These are phyloP conservation scores for Todus mexicanus DNA, from an alignment of 2,797 vertebrate genomes.

Conservation along the genomic window DNA sequence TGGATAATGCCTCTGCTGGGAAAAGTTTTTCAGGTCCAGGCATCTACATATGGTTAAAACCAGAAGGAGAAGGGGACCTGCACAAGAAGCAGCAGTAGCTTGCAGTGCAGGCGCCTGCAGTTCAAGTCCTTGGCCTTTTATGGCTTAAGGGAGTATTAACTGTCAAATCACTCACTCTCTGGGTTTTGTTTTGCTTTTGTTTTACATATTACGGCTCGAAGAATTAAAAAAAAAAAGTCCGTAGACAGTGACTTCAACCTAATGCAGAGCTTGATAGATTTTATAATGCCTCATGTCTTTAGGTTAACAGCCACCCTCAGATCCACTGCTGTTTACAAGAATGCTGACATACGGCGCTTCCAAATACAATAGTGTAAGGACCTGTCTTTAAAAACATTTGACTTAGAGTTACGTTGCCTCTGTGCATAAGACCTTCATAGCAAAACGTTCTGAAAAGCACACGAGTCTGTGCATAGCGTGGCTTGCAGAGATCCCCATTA, in stretches of 20 bases:
- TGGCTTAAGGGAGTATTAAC: background rate
- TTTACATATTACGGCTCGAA: background rate
- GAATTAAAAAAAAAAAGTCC: accelerated
- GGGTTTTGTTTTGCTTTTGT: background rate
- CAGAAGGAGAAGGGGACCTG: background rate
- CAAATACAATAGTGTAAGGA: background rate
- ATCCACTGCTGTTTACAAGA: background rate
- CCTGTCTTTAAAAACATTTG: background rate
- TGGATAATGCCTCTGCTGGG: background rate
- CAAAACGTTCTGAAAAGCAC: background rate
- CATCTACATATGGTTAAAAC: background rate
- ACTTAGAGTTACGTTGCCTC: background rate
- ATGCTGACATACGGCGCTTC: background rate
- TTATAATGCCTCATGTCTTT: background rate
- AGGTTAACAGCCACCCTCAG: background rate
- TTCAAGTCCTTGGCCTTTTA: background rate
- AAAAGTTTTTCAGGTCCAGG: background rate
- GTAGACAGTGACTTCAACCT: background rate
- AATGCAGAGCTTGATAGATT: background rate
- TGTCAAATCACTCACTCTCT: background rate
- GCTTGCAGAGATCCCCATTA: background rate
- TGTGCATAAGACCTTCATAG: background rate
- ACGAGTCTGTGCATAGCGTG: accelerated
- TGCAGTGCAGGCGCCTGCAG: background rate
- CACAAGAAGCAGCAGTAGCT: background rate